phyloP scores from a whole-genome alignment of 2,113 vertebrate genomes.

The Alectura lathami region DNA sequence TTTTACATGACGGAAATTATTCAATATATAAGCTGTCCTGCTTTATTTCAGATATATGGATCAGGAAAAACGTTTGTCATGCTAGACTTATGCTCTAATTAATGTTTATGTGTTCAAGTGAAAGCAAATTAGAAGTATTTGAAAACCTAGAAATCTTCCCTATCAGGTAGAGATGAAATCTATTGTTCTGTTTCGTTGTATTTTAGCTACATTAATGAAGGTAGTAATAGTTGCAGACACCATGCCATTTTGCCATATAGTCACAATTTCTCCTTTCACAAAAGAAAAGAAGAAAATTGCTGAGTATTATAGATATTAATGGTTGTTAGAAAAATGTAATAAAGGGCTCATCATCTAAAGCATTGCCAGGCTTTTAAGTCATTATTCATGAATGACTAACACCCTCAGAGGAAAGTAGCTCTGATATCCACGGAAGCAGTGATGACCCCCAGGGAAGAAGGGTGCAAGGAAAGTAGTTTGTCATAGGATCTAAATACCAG shows the following conservation, averaged over 20 bases:
- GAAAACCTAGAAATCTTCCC: slow-evolving; percentile 6
- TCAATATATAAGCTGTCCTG: background rate
- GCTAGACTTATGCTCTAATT: background rate
- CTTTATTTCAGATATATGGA: background rate
- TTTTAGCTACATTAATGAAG: slow-evolving; percentile 63
- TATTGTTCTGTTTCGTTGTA: slow-evolving; percentile 42
- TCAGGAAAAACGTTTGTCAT: background rate
- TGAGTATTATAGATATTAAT: slow-evolving; percentile 75
- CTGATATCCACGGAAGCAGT: slow-evolving; percentile 49
- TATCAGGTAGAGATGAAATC: background rate
- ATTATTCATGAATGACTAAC: slow-evolving; percentile 75
- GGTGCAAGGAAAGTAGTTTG: slow-evolving; percentile 29
- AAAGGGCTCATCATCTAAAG: slow-evolving; percentile 67
- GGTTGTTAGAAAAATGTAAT: slow-evolving; percentile 70
- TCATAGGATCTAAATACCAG: slow-evolving; percentile 15
- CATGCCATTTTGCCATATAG: slow-evolving; percentile 53
- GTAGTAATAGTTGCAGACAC: slow-evolving; percentile 48
- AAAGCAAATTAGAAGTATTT: background rate
- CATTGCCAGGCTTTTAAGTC: slow-evolving; percentile 71
- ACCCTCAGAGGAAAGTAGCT: slow-evolving; percentile 48
- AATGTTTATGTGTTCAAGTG: slow-evolving; percentile 19
- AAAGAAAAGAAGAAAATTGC: slow-evolving; percentile 77
- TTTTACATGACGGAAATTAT: background rate
- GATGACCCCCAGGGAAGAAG: slow-evolving; percentile 34
- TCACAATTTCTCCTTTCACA: slow-evolving; percentile 67